Conservation (phyloP, 2,888 invertebrate species). For the Boloria euphrosyne region DNA sequence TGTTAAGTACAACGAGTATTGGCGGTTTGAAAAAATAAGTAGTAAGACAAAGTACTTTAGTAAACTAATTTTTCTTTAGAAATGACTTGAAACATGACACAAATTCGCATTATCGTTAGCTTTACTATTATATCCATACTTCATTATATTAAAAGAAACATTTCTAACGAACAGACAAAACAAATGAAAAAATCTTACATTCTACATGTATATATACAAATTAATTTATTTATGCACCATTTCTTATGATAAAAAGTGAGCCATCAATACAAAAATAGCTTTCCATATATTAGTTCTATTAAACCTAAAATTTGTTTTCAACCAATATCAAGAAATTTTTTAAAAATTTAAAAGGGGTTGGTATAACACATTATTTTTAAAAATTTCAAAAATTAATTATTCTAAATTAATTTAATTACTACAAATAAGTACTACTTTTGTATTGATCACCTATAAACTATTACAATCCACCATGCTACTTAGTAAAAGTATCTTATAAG, state of each 20-base stretch:
- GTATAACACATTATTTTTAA: too few relatives aligned
- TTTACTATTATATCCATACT: background rate
- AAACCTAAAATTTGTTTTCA: background rate
- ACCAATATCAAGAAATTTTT: background rate
- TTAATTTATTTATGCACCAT: slow-evolving; percentile 33
- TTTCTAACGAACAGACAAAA: background rate
- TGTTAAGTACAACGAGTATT: too few relatives aligned
- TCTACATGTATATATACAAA: slow-evolving; percentile 27
- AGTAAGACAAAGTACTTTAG: too few relatives aligned
- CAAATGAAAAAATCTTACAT: background rate
- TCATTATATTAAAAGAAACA: background rate
- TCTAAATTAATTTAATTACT: too few relatives aligned
- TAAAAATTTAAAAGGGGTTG: too few relatives aligned
- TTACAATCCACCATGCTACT: background rate
- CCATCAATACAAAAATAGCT: slow-evolving; percentile 9
- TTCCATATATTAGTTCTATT: background rate
- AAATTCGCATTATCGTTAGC: too few relatives aligned
- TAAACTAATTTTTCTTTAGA: too few relatives aligned
- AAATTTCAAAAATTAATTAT: too few relatives aligned
- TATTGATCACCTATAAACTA: background rate
- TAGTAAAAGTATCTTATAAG: slow-evolving; percentile 1
- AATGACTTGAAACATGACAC: too few relatives aligned
- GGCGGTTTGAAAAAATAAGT: too few relatives aligned
- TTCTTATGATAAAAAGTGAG: slow-evolving; percentile 1
- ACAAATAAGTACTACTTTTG: too few relatives aligned